Percentiles rank a stretch among this genome's conserved stretches.
These are phyloP conservation scores for Chiroxiphia lanceolata DNA, from an alignment of 2,797 vertebrate species.

Conservation along the genomic window DNA sequence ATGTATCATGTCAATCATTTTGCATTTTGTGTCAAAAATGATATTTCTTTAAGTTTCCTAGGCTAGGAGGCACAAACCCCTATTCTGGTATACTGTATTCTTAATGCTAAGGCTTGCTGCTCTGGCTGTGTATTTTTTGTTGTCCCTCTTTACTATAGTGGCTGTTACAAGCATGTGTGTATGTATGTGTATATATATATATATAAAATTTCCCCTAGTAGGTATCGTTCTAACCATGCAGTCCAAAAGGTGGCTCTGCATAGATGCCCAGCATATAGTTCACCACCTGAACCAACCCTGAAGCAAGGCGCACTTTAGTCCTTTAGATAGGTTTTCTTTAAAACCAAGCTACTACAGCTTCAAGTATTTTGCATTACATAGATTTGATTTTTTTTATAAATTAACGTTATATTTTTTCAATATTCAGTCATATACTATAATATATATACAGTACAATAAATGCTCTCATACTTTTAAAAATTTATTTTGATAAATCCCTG, in stretches of 20 bases:
- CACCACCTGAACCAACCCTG: background rate
- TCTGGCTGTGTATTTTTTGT: background rate
- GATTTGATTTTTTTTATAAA: background rate
- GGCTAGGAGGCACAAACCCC: background rate
- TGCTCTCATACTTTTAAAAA: background rate
- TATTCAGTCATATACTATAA: background rate
- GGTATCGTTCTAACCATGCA: background rate
- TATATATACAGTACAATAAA: background rate
- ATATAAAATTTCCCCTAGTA: background rate
- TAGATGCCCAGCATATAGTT: background rate
- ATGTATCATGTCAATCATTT: slow-evolving; percentile 46
- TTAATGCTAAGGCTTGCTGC: background rate
- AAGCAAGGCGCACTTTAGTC: background rate
- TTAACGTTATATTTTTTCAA: background rate
- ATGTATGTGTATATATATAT: background rate
- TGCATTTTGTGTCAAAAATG: background rate
- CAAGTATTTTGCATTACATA: background rate
- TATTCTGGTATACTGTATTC: background rate
- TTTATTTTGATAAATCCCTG: background rate
- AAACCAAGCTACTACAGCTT: background rate
- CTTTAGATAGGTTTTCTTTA: background rate
- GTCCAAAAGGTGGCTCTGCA: background rate
- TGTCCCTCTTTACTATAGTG: background rate
- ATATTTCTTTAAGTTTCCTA: background rate
- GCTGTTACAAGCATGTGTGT: background rate